Evolutionary conservation across 2,113 vertebrate species (phyloP), one percentile per base, ranked within the genome.

Genomic region (Bostrychus sinensis): DNA sequence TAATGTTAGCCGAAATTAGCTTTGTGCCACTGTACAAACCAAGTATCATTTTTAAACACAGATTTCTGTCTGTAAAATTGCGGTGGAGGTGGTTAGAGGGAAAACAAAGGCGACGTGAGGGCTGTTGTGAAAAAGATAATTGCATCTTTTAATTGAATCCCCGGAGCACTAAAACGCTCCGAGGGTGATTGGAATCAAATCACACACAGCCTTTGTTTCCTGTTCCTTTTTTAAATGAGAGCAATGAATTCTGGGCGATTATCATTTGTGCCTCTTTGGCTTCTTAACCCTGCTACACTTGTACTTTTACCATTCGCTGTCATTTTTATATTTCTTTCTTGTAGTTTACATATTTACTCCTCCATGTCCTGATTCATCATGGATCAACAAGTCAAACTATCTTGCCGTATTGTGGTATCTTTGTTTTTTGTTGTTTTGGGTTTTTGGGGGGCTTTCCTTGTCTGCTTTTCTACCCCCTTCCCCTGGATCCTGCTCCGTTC

Each of bases 131-230:
- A 87, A 77, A 74, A 80, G 53, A 83, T 87, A 89, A 91, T 88
- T 89, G 86, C 76, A 55, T 80, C 66, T 90, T 87, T 89, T 89
- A 92, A 86, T 89, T 88, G 66, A 90, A 88, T 88, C 86, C 88
- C 81, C 3, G 28, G 74, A 76, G 89, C 50, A 50, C 41, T 82
- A 45, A 58, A 73, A 77, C n/a, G 63, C 75, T 85, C 1, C 2
- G 37, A 85, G 84, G 66, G 70, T 66, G 65, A 85, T 66, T 70
- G 65, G 82, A 88, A 84, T 84, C 70, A 80, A 83, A 80, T 75
- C 62, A 61, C 36, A 25, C 66, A 53, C 45, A 61, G 67, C 66
- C 77, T 83, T 75, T 70, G 72, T 70, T 80, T 80, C 66, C 51
- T 14, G 9, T 34, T 25, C 57, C 62, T 60, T 64, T 56, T 32